phyloP scores from a whole-genome alignment of 2,113 vertebrate species.

The Ondatra zibethicus region DNA sequence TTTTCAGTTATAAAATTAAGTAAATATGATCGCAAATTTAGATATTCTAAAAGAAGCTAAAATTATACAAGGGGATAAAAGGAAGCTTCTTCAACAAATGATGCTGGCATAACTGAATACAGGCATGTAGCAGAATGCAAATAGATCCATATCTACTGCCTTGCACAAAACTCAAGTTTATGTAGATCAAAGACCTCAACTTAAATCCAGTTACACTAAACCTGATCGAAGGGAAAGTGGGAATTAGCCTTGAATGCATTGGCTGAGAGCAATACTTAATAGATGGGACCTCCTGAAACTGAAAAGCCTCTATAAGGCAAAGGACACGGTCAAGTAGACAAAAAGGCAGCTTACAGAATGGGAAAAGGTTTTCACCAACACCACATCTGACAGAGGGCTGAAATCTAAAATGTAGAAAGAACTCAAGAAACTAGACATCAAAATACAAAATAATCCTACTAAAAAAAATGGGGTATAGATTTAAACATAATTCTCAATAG shows the following conservation, averaged over 20 bases:
- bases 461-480: not conserved
- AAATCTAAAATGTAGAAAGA: not conserved
- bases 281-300: not conserved
- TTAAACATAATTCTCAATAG: not conserved
- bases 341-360: not conserved
- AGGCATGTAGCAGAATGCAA: too few species aligned
- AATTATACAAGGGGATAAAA: too few species aligned
- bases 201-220: too few species aligned
- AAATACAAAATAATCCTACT: not conserved
- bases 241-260: not conserved
- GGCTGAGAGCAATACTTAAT: not conserved
- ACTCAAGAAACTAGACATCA: not conserved
- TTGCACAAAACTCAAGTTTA: too few species aligned
- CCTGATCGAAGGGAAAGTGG: too few species aligned
- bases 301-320: not conserved
- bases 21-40: not conserved
- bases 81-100: too few species aligned
- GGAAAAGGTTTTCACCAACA: not conserved
- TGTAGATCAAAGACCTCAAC: too few species aligned
- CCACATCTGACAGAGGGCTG: not conserved
- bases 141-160: too few species aligned
- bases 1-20: not conserved
- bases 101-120: too few species aligned
- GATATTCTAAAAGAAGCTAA: too few species aligned
- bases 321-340: not conserved